Evolutionary conservation across 1,140 invertebrate genomes (phyloP), one percentile per base, ranked within the genome.

Genomic region (Lysiphlebus fabarum): DNA sequence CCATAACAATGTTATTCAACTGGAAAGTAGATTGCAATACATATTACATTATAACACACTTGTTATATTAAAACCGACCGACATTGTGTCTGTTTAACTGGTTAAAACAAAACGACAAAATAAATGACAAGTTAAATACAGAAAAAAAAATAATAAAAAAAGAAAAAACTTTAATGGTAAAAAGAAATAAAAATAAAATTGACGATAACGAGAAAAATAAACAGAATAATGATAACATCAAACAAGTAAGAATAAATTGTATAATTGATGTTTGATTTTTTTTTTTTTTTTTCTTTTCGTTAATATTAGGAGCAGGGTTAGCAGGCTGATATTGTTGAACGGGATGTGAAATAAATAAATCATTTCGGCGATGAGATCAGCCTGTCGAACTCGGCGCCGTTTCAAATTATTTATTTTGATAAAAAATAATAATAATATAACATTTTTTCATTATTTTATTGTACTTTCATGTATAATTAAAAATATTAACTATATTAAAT

Each of bases 361-460:
- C 83, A 84, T 84, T 85, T 85, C 83, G 83, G 83, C 83, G 83
- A 85, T 84, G 82, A 84, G 82, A 85, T 85, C 83, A 85, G 83
- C 83, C 83, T 83, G 83, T 84, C 80, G 81, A 83, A 82, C 80
- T 78, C 77, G 72, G 76, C 71, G 64, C 75, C 70, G 62, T 67
- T 64, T 71, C 66, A 65, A 64, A 43, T 57, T 50, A 17, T 47
- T n/a, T 17, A 17, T 17, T 17, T 17, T 17, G 3, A 17, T 17
- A 17, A 17, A 1, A 17, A 17, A 17, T 17, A 3, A n/a, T n/a
- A n/a, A n/a, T n/a, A n/a, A n/a, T 17, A 17, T 17, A 1, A 1
- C 3, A 1, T 17, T 17, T 17, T 17, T 17, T 17, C 17, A 17
- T 17, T 3, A 17, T 17, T 17, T 17, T 17, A 17, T 17, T 17